A percentile compares a stretch with the other conserved stretches of the same genome.
phyloP scores from a whole-genome alignment of 2,113 vertebrate genomes.

The Morone saxatilis region DNA sequence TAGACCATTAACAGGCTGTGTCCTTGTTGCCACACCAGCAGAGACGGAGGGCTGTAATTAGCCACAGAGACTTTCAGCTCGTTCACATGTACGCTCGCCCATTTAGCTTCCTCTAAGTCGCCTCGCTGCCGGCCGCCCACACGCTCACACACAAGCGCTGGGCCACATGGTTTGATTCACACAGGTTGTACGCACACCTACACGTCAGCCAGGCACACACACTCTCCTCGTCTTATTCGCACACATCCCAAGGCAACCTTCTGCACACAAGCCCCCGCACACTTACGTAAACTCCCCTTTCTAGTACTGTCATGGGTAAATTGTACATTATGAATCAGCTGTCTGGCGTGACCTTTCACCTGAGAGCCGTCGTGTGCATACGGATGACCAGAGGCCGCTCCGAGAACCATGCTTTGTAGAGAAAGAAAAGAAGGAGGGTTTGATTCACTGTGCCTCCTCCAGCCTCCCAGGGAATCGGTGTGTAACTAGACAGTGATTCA shows the following conservation, averaged over 20 bases:
- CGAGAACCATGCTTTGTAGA: conserved; percentile 18
- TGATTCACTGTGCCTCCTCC: conserved; percentile 62
- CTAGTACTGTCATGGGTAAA: neutral
- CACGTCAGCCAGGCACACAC: conserved; percentile 38
- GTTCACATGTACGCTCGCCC: conserved; percentile 34
- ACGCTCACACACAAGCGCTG: conserved; percentile 30
- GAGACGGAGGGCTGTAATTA: conserved; percentile 68
- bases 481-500: conserved; percentile 78
- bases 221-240: conserved; percentile 17
- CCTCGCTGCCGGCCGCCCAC: conserved; percentile 12
- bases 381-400: conserved; percentile 31
- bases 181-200: conserved; percentile 53
- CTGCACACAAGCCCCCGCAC: conserved; percentile 26
- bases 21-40: conserved; percentile 49
- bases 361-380: neutral
- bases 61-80: conserved; percentile 54
- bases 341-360: conserved; percentile 43
- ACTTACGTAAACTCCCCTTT: conserved; percentile 37
- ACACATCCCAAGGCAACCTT: conserved; percentile 37
- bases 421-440: conserved; percentile 40
- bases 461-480: conserved; percentile 57
- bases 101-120: conserved; percentile 51
- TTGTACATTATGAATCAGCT: conserved; percentile 25
- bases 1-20: conserved; percentile 69
- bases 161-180: conserved; percentile 60